These are phyloP conservation scores for Sesia bembeciformis DNA, from an alignment of 2,888 invertebrate genomes.

Conservation along the genomic window DNA sequence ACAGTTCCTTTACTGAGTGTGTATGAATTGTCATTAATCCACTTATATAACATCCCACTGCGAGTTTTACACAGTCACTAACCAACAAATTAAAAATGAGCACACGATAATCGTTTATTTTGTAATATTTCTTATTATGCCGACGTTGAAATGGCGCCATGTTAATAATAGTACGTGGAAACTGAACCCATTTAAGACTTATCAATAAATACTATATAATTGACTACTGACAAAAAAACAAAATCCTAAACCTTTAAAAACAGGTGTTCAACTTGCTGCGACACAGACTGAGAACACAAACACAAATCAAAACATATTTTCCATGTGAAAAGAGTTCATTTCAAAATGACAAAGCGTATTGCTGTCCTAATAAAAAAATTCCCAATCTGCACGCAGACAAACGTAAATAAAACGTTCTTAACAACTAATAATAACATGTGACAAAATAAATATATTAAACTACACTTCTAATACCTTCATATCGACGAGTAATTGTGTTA, in stretches of 20 bases:
- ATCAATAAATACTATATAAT: conserved; percentile 43
- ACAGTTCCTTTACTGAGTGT: no score
- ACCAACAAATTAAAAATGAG: neutral
- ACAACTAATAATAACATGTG: conserved; percentile 30
- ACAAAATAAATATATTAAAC: conserved; percentile 25
- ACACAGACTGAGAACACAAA: conserved; percentile 29
- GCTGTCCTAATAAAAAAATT: conserved; percentile 8
- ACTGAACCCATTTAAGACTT: conserved; percentile 29
- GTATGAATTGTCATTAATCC: neutral
- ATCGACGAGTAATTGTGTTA: neutral
- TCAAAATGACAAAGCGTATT: conserved; percentile 12
- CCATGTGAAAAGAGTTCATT: conserved; percentile 30
- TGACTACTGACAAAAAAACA: conserved; percentile 39
- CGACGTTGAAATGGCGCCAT: neutral
- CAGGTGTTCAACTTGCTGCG: conserved; percentile 9
- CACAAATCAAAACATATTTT: conserved; percentile 29
- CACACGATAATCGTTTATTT: no score
- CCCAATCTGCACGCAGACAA: conserved; percentile 10
- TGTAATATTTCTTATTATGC: no score
- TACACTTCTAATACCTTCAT: conserved; percentile 3
- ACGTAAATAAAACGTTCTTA: conserved; percentile 25
- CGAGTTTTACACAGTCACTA: neutral
- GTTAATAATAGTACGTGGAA: conserved; percentile 7
- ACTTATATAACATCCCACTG: neutral
- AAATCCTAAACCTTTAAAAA: conserved; percentile 7